Base-by-base conservation (phyloP, 2,797 vertebrate genomes). In the Acrossocheilus wenchowensis region DNA sequence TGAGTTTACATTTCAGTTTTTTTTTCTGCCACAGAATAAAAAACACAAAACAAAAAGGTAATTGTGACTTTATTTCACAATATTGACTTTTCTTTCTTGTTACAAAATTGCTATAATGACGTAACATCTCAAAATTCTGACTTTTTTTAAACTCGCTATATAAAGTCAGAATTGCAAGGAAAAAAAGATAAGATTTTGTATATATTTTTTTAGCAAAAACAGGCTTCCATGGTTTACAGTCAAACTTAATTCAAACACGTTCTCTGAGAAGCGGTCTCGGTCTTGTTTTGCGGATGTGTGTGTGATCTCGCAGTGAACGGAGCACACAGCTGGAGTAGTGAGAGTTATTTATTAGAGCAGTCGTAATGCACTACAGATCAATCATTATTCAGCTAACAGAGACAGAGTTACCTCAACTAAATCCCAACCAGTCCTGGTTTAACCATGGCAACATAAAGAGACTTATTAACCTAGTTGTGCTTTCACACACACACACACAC, bases 321-420 rank as follows among this genome's bases (percentile, higher is more conserved):
- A 54, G 41, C 43, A 82, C n/a, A 68, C 60, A 68, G 72, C 14
- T 17, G 30, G 34, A 64, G 87, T 88, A 90, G 87, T 87, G 83
- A 77, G 86, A 81, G 88, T 88, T 89, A 90, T 91, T 91, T 91
- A 91, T 90, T 91, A 89, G 80, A 90, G 80, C 81, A 72, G 39
- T 86, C 68, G 43, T 50, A 85, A 85, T 81, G 75, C 72, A 36
- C 26, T 87, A 72, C 85, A 90, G 66, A 81, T 57, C 80, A 78
- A 50, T 64, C 74, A 85, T 82, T 74, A 86, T 74, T 69, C 50
- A 23, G 36, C 62, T n/a, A 50, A 77, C 34, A 81, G 30, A 66
- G 19, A 81, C 23, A 66, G 19, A 57, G 48, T n/a, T 48, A 80
- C 45, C 69, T 83, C 68, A 69, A 75, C 78, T 41, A 83, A 71